Conservation (phyloP, 1,140 invertebrate genomes). For the Lethrus apterus region DNA sequence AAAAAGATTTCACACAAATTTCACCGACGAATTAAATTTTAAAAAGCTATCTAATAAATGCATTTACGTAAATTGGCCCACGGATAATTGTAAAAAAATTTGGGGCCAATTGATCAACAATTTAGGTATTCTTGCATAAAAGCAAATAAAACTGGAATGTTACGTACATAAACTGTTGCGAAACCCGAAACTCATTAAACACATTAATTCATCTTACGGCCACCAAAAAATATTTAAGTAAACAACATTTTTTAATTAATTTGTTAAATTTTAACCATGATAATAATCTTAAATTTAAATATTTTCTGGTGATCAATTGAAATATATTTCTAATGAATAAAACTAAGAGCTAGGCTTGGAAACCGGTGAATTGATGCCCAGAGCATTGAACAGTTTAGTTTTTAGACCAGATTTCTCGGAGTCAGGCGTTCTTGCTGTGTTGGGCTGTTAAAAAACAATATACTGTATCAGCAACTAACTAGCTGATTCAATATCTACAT, state of each 20-base stretch:
- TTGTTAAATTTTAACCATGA: not conserved
- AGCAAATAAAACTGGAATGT: too few species aligned
- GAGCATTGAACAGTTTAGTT: conserved; percentile 55
- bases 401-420: conserved; percentile 47
- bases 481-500: not conserved
- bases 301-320: not conserved
- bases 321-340: not conserved
- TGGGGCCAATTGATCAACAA: too few species aligned
- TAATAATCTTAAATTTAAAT: not conserved
- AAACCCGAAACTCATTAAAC: not conserved
- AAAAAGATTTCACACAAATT: too few species aligned
- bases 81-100: too few species aligned
- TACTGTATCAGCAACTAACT: conserved; percentile 19
- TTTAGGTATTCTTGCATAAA: too few species aligned
- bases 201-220: too few species aligned
- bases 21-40: too few species aligned
- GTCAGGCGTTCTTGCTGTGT: conserved; percentile 40
- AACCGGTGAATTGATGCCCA: conserved; percentile 45
- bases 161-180: not conserved
- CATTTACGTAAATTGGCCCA: too few species aligned
- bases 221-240: too few species aligned
- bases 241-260: not conserved
- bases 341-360: conserved; percentile 36
- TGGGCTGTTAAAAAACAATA: conserved; percentile 35
- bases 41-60: too few species aligned